Evolutionary conservation across 2,113 vertebrate genomes (phyloP).

Genomic region (Podiceps cristatus): DNA sequence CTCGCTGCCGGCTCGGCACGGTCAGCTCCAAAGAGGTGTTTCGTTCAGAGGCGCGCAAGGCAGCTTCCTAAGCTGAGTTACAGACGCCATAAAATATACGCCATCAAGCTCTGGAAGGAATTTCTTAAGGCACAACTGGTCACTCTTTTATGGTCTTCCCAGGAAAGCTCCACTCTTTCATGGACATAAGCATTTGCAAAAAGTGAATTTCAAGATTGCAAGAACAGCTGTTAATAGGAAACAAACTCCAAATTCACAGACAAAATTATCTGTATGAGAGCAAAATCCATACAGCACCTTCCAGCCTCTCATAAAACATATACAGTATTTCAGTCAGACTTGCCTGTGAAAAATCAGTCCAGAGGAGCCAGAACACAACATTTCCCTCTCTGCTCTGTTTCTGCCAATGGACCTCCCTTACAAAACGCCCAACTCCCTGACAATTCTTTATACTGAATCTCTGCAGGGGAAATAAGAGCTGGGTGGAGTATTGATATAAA

Average conservation of each 20-base stretch:
- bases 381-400: not conserved
- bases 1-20: rapidly evolving
- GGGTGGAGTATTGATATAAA: not conserved
- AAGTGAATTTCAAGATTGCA: not conserved
- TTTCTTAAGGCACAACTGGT: not conserved
- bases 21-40: rapidly evolving
- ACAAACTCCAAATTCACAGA: not conserved
- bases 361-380: not conserved
- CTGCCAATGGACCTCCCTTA: not conserved
- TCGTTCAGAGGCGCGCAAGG: not conserved
- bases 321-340: not conserved
- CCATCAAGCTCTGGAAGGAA: not conserved
- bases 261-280: not conserved
- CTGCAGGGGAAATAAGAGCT: not conserved
- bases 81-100: rapidly evolving
- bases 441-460: not conserved
- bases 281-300: not conserved
- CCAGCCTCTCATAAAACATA: not conserved
- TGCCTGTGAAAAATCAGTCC: not conserved
- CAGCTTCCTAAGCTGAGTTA: not conserved
- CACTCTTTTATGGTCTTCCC: not conserved
- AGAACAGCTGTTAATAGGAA: not conserved
- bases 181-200: not conserved
- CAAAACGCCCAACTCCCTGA: not conserved
- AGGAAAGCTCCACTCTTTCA: not conserved